Conservation (phyloP, 2,888 invertebrate genomes). For the Reticulitermes lucifugus region DNA sequence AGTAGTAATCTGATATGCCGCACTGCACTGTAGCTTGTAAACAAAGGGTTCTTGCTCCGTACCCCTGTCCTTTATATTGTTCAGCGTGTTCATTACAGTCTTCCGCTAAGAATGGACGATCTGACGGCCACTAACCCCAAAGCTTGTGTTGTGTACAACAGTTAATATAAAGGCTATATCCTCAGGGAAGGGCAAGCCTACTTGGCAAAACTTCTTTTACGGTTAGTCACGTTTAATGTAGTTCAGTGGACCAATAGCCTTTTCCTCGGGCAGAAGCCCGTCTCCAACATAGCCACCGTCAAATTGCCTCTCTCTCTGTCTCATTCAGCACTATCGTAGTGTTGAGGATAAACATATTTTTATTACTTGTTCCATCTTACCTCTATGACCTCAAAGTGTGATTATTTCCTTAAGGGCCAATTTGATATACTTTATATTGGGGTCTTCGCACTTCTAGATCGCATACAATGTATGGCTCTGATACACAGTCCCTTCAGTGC, state of each 20-base stretch:
- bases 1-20: too few species aligned
- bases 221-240: conserved; percentile 29
- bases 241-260: conserved; percentile 25
- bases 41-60: too few species aligned
- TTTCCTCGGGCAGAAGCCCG: not conserved
- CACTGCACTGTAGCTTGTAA: too few species aligned
- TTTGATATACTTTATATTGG: conserved; percentile 19
- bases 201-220: conserved; percentile 30
- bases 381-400: not conserved
- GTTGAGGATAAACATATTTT: not conserved
- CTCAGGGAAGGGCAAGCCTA: conserved; percentile 24
- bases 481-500: not conserved
- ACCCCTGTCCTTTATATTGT: not conserved
- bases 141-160: not conserved
- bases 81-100: not conserved
- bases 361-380: conserved; percentile 5
- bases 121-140: conserved; percentile 3
- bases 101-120: not conserved
- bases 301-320: not conserved
- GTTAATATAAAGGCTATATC: conserved; percentile 16
- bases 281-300: not conserved
- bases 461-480: not conserved
- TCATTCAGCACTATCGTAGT: not conserved
- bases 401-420: conserved; percentile 12
- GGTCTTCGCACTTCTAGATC: conserved; percentile 19